Evolutionary conservation across 2,113 vertebrate species (phyloP), one percentile per base, ranked within the genome.

Genomic region (Accipiter cooperii): DNA sequence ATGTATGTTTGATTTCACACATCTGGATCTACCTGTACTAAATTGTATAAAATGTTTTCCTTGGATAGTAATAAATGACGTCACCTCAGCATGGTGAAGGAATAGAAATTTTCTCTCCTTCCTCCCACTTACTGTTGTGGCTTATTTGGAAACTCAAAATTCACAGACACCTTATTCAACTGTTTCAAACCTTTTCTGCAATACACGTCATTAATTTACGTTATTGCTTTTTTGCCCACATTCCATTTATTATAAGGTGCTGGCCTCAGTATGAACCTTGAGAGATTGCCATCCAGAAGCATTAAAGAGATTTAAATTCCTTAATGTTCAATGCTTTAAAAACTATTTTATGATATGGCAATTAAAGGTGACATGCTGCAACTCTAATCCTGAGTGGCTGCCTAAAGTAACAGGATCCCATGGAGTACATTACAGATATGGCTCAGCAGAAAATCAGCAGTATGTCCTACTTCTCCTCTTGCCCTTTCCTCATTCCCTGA

Each of bases 231-330:
- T 94, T 89, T 78, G 3, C 83, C 69, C 51, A 65, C 57, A 42
- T 87, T 71, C 86, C 91, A 83, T 93, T 97, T 97, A 88, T 93
- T 90, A 69, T 26, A 93, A 52, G 38, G 17, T 26, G 42, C 79
- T 96, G 87, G 70, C 96, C 91, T 96, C 84, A 84, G 42, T 85
- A 47, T 94, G 92, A 98, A 96, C 92, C 63, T 82, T 89, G 66
- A 81, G 51, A 89, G 55, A 90, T 24, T 90, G 40, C 64, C 92
- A 93, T 96, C 46, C n/a, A 77, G 71, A 46, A 95, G 58, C 54
- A 93, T 90, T 93, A 96, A 77, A 81, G 84, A 97, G 83, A 95
- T 94, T 97, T 97, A 96, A 97, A 96, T 94, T 86, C 64, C 92
- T 96, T 87, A 92, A 88, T 84, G 89, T 77, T 81, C 75, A 94